Conservation (phyloP, 2,888 invertebrate species). For the Uropetala carovei region DNA sequence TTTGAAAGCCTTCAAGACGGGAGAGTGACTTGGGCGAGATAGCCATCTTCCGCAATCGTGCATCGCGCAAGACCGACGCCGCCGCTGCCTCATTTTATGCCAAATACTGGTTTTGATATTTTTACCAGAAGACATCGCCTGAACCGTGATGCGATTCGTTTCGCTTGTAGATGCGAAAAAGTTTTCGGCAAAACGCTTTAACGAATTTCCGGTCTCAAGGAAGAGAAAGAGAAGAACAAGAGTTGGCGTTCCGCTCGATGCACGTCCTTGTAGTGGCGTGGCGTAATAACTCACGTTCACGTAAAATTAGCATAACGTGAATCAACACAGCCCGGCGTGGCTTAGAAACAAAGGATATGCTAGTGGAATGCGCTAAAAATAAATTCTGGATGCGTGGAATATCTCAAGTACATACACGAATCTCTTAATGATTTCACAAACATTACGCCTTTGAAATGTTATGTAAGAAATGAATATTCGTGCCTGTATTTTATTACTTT, state of each 20-base stretch:
- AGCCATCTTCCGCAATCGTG: background rate
- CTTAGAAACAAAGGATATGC: slow-evolving; percentile 30
- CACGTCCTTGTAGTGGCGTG: slow-evolving; percentile 9
- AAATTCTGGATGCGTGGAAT: background rate
- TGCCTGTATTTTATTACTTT: too few species aligned
- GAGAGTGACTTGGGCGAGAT: background rate
- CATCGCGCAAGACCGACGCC: background rate
- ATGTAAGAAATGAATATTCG: too few species aligned
- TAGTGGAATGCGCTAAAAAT: background rate
- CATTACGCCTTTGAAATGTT: too few species aligned
- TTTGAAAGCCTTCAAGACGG: too few species aligned
- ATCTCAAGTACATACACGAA: too few species aligned
- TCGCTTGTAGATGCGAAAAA: slow-evolving; percentile 3
- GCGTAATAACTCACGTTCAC: slow-evolving; percentile 17
- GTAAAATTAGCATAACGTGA: slow-evolving; percentile 32
- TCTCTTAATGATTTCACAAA: too few species aligned
- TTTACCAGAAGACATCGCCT: slow-evolving; percentile 6
- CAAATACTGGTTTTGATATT: background rate
- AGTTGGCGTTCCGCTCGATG: background rate
- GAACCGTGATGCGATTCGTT: background rate
- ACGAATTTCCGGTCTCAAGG: slow-evolving; percentile 6
- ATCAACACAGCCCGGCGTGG: background rate
- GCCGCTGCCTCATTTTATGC: background rate
- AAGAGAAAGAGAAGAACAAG: background rate
- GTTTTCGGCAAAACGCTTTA: slow-evolving; percentile 3